Conservation (phyloP, 2,113 vertebrate species). For the Scomber colias region DNA sequence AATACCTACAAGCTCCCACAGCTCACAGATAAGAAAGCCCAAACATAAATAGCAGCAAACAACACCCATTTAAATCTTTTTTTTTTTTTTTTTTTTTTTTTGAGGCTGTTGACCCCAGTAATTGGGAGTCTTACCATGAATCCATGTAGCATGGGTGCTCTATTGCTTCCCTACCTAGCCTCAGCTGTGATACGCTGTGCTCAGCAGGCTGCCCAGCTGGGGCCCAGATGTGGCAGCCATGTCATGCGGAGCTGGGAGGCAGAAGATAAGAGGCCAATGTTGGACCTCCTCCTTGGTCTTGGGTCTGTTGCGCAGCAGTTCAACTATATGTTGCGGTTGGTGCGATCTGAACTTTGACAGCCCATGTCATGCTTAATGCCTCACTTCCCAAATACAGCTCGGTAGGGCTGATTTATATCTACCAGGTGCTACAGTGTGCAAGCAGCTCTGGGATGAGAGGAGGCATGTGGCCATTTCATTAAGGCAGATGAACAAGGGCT, state of each 20-base stretch:
- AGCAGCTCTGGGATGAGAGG: slow-evolving; percentile 73
- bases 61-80: slow-evolving; percentile 40
- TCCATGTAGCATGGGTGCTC: slow-evolving; percentile 47
- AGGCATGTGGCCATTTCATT: slow-evolving; percentile 81
- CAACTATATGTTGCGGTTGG: slow-evolving; percentile 84
- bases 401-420: slow-evolving; percentile 86
- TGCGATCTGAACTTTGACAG: slow-evolving; percentile 85
- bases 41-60: slow-evolving; percentile 57
- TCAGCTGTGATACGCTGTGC: slow-evolving; percentile 57
- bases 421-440: slow-evolving; percentile 84
- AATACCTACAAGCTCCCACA: slow-evolving; percentile 57
- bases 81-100: not conserved
- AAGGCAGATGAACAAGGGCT: slow-evolving; percentile 76
- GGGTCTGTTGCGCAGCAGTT: slow-evolving; percentile 79
- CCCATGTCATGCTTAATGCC: slow-evolving; percentile 86
- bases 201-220: slow-evolving; percentile 80
- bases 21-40: slow-evolving; percentile 63
- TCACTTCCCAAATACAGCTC: slow-evolving; percentile 87
- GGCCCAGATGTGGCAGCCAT: slow-evolving; percentile 85
- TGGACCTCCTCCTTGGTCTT: slow-evolving; percentile 59
- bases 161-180: slow-evolving; percentile 30
- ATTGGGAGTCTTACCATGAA: slow-evolving; percentile 26
- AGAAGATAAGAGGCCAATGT: slow-evolving; percentile 77
- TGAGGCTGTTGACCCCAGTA: slow-evolving; percentile 30
- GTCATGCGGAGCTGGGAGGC: slow-evolving; percentile 77